Conservation (phyloP, 2,113 vertebrate genomes). For the Macrotis lagotis region DNA sequence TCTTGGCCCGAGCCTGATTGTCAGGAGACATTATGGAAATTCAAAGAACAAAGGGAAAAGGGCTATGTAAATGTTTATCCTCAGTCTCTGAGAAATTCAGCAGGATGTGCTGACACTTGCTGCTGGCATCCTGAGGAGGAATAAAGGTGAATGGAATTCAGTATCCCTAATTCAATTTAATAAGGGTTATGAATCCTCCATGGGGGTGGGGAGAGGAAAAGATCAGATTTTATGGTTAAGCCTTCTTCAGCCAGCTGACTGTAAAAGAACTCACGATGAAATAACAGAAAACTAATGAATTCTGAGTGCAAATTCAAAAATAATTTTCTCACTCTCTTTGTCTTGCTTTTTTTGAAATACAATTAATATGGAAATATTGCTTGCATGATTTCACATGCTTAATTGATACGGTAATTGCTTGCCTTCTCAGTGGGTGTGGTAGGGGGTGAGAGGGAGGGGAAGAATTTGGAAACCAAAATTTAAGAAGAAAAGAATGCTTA, state of each 20-base stretch:
- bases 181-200: neutral
- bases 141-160: neutral
- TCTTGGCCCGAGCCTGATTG: neutral
- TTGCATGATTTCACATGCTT: too few species aligned
- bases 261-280: neutral
- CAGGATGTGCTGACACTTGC: neutral
- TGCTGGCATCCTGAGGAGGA: neutral
- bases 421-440: too few species aligned
- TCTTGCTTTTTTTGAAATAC: too few species aligned
- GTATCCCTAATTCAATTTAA: neutral
- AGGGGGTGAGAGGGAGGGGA: too few species aligned
- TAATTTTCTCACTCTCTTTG: too few species aligned
- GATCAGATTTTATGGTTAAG: neutral
- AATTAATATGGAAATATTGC: too few species aligned
- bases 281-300: too few species aligned
- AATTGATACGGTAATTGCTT: too few species aligned
- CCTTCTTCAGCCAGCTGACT: neutral
- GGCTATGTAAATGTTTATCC: neutral
- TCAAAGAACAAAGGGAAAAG: neutral
- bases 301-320: too few species aligned
- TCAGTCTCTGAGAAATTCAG: neutral
- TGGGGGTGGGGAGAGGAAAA: too few species aligned
- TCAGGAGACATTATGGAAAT: neutral
- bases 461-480: too few species aligned
- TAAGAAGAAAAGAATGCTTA: too few species aligned